These are phyloP conservation scores for Drosophila teissieri DNA, from an alignment of 1,140 invertebrate genomes.

Conservation along the genomic window DNA sequence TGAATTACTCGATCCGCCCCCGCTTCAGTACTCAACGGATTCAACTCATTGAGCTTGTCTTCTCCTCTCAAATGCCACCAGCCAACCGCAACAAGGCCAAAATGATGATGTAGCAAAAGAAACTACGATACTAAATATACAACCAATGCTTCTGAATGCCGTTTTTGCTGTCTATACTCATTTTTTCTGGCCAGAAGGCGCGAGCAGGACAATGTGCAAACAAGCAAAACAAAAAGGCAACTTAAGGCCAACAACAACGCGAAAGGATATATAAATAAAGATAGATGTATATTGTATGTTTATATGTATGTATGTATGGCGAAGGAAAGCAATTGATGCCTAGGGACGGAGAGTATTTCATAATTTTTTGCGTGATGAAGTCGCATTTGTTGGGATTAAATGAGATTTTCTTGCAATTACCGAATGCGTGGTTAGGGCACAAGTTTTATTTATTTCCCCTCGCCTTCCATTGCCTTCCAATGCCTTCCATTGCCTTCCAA, in stretches of 20 bases:
- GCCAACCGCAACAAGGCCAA: constrained; percentile 46
- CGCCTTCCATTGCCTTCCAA: constrained; percentile 9
- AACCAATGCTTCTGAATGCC: constrained; percentile 60
- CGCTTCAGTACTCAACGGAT: constrained; percentile 14
- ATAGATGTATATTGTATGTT: not conserved
- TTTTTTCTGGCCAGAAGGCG: constrained; percentile 61
- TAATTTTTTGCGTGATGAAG: constrained; percentile 83
- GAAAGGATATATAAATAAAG: constrained; percentile 25
- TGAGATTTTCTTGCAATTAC: constrained; percentile 82
- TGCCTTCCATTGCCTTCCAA: constrained; percentile 2
- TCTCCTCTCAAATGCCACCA: constrained; percentile 10
- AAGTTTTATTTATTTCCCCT: constrained; percentile 53
- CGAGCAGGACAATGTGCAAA: constrained; percentile 72
- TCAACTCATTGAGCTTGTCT: constrained; percentile 45
- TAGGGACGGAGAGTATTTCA: constrained; percentile 68
- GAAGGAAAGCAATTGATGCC: constrained; percentile 65
- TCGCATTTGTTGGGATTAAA: constrained; percentile 80
- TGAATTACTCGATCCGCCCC: constrained; percentile 18
- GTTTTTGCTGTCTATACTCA: constrained; percentile 62
- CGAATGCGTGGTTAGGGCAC: constrained; percentile 36
- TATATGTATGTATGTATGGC: not conserved
- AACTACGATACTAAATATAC: constrained; percentile 79
- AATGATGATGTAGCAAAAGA: constrained; percentile 79
- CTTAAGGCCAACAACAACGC: constrained; percentile 26
- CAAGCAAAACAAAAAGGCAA: constrained; percentile 61